A percentile compares a stretch with the other conserved stretches of the same genome.
Evolutionary conservation across 2,888 invertebrate species (phyloP).

Genomic region (Taphrorychus bicolor): DNA sequence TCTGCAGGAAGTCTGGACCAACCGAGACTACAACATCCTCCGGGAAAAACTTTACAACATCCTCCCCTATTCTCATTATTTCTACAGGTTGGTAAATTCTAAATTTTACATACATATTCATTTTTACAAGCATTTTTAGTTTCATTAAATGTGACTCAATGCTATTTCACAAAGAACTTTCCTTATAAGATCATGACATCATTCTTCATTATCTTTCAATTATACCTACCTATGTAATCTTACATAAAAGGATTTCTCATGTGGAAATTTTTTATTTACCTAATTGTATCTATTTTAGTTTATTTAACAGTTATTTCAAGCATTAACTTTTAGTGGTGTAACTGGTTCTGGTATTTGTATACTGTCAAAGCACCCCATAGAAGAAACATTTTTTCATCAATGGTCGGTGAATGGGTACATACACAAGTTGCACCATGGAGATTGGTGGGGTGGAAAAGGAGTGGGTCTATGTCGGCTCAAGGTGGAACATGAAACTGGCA

Average conservation of each 20-base stretch:
- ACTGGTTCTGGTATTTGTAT: constrained; percentile 90
- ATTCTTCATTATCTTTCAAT: background rate
- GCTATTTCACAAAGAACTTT: constrained; percentile 3
- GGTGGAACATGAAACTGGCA: constrained; percentile 69
- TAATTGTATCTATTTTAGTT: too few species aligned
- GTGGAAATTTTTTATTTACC: background rate
- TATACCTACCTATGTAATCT: too few species aligned
- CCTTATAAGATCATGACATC: background rate
- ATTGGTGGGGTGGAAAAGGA: constrained; percentile 99
- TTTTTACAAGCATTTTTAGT: too few species aligned
- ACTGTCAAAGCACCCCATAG: constrained; percentile 82
- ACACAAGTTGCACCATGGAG: constrained; percentile 94
- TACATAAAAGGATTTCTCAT: too few species aligned
- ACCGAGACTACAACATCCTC: constrained; percentile 80
- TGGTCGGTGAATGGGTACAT: constrained; percentile 98
- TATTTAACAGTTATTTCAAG: too few species aligned
- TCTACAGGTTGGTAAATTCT: constrained; percentile 74
- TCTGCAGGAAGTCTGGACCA: constrained; percentile 94
- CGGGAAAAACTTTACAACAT: constrained; percentile 67
- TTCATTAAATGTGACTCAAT: too few species aligned
- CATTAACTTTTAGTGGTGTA: constrained; percentile 88
- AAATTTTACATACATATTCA: too few species aligned
- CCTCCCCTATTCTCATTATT: constrained; percentile 89
- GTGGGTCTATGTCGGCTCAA: constrained; percentile 82
- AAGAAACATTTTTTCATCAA: constrained; percentile 88